Evolutionary conservation across 2,888 invertebrate species (phyloP).

Genomic region (Platypus cylindrus): DNA sequence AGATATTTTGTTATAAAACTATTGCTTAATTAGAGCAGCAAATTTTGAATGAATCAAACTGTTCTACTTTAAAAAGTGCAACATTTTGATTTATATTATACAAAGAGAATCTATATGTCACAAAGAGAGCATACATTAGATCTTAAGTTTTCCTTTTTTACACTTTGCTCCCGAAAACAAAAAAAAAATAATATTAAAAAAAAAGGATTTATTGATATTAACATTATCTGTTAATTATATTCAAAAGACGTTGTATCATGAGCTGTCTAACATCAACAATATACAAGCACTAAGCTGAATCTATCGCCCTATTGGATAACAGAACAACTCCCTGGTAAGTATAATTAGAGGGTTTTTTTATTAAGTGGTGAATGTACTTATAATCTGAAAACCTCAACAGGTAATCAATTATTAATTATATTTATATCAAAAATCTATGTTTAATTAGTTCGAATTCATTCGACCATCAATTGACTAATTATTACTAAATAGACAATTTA

Average conservation of each 20-base stretch:
- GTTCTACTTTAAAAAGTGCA: no score
- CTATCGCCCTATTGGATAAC: slow-evolving; percentile 12
- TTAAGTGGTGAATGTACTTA: slow-evolving; percentile 17
- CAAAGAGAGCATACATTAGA: no score
- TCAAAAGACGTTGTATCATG: slow-evolving; percentile 28
- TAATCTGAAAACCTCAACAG: slow-evolving; percentile 6
- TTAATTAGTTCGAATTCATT: slow-evolving; percentile 1
- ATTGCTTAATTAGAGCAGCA: no score
- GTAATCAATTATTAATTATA: slow-evolving; percentile 9
- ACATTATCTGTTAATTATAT: slow-evolving; percentile 39
- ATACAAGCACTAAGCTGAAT: slow-evolving; percentile 13
- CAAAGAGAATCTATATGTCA: no score
- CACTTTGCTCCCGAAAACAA: no score
- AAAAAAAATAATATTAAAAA: no score
- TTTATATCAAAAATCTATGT: slow-evolving; percentile 2
- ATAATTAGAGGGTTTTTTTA: slow-evolving; percentile 18
- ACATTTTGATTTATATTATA: no score
- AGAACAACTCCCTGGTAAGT: slow-evolving; percentile 24
- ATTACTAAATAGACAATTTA: not conserved
- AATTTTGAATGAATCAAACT: no score
- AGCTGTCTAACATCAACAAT: slow-evolving; percentile 14
- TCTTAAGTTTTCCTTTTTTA: no score
- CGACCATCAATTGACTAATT: no score
- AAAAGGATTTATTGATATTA: slow-evolving; percentile 31
- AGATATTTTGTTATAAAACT: no score